Evolutionary conservation across 2,113 vertebrate species (phyloP).

Genomic region (Erythrocercus mccallii): DNA sequence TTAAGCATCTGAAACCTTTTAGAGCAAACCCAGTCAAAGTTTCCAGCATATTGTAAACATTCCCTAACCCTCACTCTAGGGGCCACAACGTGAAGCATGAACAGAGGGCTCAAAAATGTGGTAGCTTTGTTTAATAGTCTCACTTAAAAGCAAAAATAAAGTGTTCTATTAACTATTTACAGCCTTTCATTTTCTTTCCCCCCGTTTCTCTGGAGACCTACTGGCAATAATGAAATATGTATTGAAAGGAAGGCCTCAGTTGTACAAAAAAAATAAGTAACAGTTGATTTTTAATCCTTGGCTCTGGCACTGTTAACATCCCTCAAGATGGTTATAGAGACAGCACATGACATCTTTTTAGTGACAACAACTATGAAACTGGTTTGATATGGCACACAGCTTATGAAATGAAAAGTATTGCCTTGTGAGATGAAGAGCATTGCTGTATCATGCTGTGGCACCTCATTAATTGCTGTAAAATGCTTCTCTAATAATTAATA

Average conservation of each 20-base stretch:
- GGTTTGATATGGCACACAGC: neutral
- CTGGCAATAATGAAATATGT: slow-evolving; percentile 47
- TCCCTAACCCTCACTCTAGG: slow-evolving; percentile 58
- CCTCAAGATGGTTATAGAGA: neutral
- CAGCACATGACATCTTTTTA: neutral
- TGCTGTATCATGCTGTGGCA: neutral
- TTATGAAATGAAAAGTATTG: neutral
- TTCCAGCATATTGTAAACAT: slow-evolving; percentile 73
- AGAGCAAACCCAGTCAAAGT: slow-evolving; percentile 59
- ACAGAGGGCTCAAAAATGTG: slow-evolving; percentile 31
- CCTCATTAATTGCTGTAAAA: neutral
- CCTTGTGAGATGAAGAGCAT: neutral
- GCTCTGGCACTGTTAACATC: neutral
- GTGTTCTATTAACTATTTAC: slow-evolving; percentile 56
- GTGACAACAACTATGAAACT: neutral
- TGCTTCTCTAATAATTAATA: neutral
- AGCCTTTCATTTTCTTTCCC: slow-evolving; percentile 30
- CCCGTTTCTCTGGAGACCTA: slow-evolving; percentile 7
- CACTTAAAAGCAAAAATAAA: slow-evolving; percentile 49
- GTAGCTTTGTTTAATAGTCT: slow-evolving; percentile 60
- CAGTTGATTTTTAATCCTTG: neutral
- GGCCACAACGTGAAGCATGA: slow-evolving; percentile 38
- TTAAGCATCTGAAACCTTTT: slow-evolving; percentile 79
- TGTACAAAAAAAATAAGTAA: neutral
- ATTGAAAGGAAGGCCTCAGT: neutral